A percentile compares a stretch with the other conserved stretches of the same genome.
phyloP scores from a whole-genome alignment of 2,888 invertebrate species.

The Pediacus dermestoides region DNA sequence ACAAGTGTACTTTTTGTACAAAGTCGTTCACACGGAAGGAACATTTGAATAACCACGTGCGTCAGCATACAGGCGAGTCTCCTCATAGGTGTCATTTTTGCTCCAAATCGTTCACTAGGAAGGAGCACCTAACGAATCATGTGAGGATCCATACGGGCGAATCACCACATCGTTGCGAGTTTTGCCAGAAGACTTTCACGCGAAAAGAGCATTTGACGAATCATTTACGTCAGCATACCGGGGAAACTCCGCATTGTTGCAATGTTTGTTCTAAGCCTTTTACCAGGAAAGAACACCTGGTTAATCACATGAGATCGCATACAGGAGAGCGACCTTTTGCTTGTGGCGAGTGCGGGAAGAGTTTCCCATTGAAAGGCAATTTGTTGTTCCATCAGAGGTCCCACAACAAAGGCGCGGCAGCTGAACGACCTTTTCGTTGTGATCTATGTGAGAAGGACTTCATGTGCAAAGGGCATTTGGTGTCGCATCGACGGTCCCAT shows the following conservation, averaged over 20 bases:
- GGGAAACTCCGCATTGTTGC: slow-evolving; percentile 69
- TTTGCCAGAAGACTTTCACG: slow-evolving; percentile 67
- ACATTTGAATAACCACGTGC: slow-evolving; percentile 79
- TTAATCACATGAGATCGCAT: slow-evolving; percentile 76
- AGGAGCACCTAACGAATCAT: slow-evolving; percentile 83
- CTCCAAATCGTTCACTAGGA: slow-evolving; percentile 79
- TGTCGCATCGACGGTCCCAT: slow-evolving; percentile 78
- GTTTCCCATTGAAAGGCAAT: slow-evolving; percentile 78
- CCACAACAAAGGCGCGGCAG: slow-evolving; percentile 65
- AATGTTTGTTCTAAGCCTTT: slow-evolving; percentile 72
- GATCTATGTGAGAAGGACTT: slow-evolving; percentile 84
- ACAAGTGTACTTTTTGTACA: slow-evolving; percentile 73
- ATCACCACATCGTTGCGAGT: slow-evolving; percentile 68
- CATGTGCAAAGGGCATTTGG: slow-evolving; percentile 82
- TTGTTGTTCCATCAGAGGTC: slow-evolving; percentile 82
- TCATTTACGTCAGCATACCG: slow-evolving; percentile 68
- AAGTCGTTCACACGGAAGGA: slow-evolving; percentile 78
- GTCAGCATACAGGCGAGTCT: slow-evolving; percentile 85
- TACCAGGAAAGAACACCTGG: slow-evolving; percentile 69
- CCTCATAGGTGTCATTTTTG: slow-evolving; percentile 83
- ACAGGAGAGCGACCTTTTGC: slow-evolving; percentile 78
- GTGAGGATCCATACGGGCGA: slow-evolving; percentile 65
- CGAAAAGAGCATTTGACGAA: slow-evolving; percentile 70
- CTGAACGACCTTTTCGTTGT: slow-evolving; percentile 63
- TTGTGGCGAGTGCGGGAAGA: slow-evolving; percentile 82